A percentile compares a stretch with the other conserved stretches of the same genome.
These are phyloP conservation scores for Carterocephalus palaemon DNA, from an alignment of 2,888 invertebrate genomes.

Conservation along the genomic window DNA sequence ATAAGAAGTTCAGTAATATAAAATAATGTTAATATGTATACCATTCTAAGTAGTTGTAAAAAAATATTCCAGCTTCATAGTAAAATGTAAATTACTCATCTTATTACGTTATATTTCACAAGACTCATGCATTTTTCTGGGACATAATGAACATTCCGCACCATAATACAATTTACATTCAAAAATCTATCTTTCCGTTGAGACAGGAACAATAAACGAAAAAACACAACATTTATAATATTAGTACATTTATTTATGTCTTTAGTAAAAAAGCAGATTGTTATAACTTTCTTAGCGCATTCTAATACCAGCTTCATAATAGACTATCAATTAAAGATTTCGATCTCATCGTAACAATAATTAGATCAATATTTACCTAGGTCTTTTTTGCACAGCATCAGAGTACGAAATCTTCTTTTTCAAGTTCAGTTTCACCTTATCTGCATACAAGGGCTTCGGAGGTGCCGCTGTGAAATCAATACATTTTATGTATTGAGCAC, in stretches of 20 bases:
- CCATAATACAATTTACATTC: too few species aligned
- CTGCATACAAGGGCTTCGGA: slow-evolving; percentile 58
- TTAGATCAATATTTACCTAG: slow-evolving; percentile 40
- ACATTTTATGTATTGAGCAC: background rate
- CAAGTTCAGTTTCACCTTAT: slow-evolving; percentile 67
- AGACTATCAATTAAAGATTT: background rate
- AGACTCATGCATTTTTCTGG: too few species aligned
- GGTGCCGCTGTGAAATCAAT: slow-evolving; percentile 38
- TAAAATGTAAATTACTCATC: background rate
- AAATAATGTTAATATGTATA: background rate
- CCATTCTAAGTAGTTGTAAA: background rate
- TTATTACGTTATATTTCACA: too few species aligned
- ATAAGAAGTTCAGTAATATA: background rate
- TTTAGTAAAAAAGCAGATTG: background rate
- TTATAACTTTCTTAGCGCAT: background rate
- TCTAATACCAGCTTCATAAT: background rate
- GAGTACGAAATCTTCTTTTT: slow-evolving; percentile 58
- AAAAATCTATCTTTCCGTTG: too few species aligned
- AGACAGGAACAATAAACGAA: too few species aligned
- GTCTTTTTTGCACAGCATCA: slow-evolving; percentile 57
- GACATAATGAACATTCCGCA: too few species aligned
- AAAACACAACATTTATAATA: background rate
- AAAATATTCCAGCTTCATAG: too few species aligned
- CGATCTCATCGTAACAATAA: background rate
- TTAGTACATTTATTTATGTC: background rate